Percentiles rank a stretch among this genome's conserved stretches.
phyloP scores from a whole-genome alignment of 2,888 invertebrate species.

The Polymixis flavicincta region DNA sequence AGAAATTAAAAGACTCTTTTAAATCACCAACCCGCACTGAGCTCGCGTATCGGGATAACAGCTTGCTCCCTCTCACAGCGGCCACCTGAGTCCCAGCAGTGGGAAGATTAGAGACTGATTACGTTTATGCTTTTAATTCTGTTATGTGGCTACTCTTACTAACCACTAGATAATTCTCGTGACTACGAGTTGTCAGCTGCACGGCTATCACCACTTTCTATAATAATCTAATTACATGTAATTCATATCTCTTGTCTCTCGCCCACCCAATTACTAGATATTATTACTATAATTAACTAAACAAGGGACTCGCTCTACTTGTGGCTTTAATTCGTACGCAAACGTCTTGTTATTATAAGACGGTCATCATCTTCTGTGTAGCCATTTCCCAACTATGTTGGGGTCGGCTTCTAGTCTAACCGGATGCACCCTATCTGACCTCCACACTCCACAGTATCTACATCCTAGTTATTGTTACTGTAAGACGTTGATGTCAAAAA shows the following conservation, averaged over 20 bases:
- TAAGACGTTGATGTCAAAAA: neutral
- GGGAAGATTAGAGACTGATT: too few relatives aligned
- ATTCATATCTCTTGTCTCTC: neutral
- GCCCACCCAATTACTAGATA: neutral
- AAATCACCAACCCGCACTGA: neutral
- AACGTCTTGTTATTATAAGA: neutral
- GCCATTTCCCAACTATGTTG: too few relatives aligned
- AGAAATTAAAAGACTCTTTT: neutral
- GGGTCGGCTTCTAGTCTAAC: too few relatives aligned
- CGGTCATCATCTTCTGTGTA: too few relatives aligned
- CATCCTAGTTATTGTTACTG: too few relatives aligned
- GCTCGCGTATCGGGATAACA: too few relatives aligned
- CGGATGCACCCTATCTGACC: too few relatives aligned
- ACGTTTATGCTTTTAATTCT: too few relatives aligned
- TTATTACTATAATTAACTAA: slow-evolving; percentile 19
- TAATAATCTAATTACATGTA: slow-evolving; percentile 13
- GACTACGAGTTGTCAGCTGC: neutral
- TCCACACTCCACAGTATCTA: too few relatives aligned
- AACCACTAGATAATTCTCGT: slow-evolving; percentile 1
- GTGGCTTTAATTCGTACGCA: neutral
- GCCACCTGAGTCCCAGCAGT: too few relatives aligned
- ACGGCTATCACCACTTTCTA: slow-evolving; percentile 18
- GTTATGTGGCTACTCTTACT: neutral
- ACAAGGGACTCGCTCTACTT: slow-evolving; percentile 6
- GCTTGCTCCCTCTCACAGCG: too few relatives aligned